Percentiles rank a stretch among this genome's conserved stretches.
Evolutionary conservation across 2,113 vertebrate genomes (phyloP).

Genomic region (Corythornis vintsioides): DNA sequence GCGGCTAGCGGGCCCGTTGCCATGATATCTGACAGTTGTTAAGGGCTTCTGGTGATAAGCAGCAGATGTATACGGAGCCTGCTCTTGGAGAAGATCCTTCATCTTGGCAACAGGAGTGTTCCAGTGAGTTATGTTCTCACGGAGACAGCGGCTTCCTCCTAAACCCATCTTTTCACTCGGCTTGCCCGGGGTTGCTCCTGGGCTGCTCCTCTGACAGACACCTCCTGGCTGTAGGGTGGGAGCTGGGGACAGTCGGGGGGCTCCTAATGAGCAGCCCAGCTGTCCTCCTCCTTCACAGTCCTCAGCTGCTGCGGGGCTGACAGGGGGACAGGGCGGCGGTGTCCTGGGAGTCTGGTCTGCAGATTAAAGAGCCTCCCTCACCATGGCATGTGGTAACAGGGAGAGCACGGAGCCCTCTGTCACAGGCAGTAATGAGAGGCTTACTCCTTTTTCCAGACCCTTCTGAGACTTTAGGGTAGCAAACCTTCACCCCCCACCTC

Average conservation of each 20-base stretch:
- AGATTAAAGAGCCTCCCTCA: not conserved
- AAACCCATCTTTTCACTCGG: not conserved
- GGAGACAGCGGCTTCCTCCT: not conserved
- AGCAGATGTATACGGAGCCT: not conserved
- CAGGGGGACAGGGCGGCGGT: not conserved
- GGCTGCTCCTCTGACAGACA: not conserved
- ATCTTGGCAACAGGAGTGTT: not conserved
- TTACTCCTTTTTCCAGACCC: not conserved
- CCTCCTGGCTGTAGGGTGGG: not conserved
- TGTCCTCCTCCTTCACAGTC: conserved; percentile 35
- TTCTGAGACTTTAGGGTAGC: not conserved
- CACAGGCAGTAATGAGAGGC: not conserved
- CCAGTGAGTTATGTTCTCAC: not conserved
- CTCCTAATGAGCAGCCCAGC: conserved; percentile 48
- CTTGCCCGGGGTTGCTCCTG: not conserved
- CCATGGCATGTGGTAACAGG: not conserved
- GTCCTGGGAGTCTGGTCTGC: conserved; percentile 47
- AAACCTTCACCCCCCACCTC: not conserved
- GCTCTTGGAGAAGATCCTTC: not conserved
- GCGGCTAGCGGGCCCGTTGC: not conserved
- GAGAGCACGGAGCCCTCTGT: not conserved
- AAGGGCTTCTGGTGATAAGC: not conserved
- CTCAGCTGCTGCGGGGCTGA: conserved; percentile 20
- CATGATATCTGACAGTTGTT: not conserved
- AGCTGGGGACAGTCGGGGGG: rapidly evolving